phyloP scores from a whole-genome alignment of 2,888 invertebrate genomes.

The Catocala sponsa region DNA sequence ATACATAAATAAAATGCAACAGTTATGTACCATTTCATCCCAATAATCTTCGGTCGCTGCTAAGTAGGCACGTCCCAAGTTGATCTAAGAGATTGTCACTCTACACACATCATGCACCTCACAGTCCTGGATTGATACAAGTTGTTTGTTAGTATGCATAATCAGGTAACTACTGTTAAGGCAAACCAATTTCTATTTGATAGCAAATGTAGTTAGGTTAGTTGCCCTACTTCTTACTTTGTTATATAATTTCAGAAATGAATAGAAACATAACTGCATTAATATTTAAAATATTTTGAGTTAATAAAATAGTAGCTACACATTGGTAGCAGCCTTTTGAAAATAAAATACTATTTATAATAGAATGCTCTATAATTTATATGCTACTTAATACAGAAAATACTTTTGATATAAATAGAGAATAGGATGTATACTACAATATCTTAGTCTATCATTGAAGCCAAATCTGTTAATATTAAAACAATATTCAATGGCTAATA shows the following conservation, averaged over 20 bases:
- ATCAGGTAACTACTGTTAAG: constrained; percentile 45
- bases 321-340: no score
- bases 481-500: constrained; percentile 12
- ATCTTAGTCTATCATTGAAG: constrained; percentile 15
- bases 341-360: no score
- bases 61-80: constrained; percentile 65
- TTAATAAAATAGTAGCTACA: no score
- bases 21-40: constrained; percentile 84
- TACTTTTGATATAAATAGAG: no score
- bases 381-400: no score
- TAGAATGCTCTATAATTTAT: no score
- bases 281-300: no score
- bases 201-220: constrained; percentile 41
- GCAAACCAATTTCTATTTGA: constrained; percentile 43
- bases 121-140: constrained; percentile 83
- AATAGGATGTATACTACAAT: constrained; percentile 10
- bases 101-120: constrained; percentile 83
- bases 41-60: constrained; percentile 75
- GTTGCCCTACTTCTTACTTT: constrained; percentile 17
- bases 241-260: background rate
- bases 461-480: constrained; percentile 11
- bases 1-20: constrained; percentile 60
- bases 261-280: no score
- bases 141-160: constrained; percentile 76
- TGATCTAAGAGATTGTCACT: constrained; percentile 69